Evolutionary conservation across 2,888 invertebrate species (phyloP), one percentile per base, ranked within the genome.

Genomic region (Laspeyria flexula): DNA sequence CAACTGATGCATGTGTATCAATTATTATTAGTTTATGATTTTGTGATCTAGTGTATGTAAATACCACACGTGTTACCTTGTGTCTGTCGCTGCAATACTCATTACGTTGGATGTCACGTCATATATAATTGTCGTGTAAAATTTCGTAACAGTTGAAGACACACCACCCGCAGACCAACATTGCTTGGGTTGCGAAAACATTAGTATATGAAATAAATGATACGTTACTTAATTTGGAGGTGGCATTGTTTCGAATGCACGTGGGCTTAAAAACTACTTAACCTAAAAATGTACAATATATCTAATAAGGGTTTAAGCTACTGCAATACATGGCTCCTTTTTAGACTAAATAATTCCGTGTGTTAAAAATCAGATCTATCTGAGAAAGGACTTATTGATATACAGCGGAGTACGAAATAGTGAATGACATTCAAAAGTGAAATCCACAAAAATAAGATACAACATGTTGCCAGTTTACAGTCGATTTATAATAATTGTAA

Each of bases 71-170:
- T 40, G 46, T 47, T 46, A 53, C 64, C 55, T 56, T 51, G 43
- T 57, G 46, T 46, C 41, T 38, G 51, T 53, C 55, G 42, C 47
- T 69, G 73, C 66, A 68, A 73, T 66, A 62, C 67, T 74, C 73
- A 71, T 81, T 75, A 70, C 61, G 55, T 66, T 72, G 63, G 63
- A 65, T 66, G 73, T 74, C 82, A 83, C 81, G 80, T 79, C 65
- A 72, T 63, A 65, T 62, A 72, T 81, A 78, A 83, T 83, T 79
- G 74, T 71, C 69, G 67, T 77, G 70, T 73, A 77, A 74, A 69
- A 71, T 85, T 82, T 83, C 66, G 81, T 76, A 83, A 85, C 69
- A 69, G 59, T 60, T 55, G 53, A 59, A 59, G 60, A 67, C 55
- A 60, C 62, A 64, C 76, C 77, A 76, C 75, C 78, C 76, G 75